Conservation (phyloP, 2,888 invertebrate genomes). For the Phyllotreta striolata region DNA sequence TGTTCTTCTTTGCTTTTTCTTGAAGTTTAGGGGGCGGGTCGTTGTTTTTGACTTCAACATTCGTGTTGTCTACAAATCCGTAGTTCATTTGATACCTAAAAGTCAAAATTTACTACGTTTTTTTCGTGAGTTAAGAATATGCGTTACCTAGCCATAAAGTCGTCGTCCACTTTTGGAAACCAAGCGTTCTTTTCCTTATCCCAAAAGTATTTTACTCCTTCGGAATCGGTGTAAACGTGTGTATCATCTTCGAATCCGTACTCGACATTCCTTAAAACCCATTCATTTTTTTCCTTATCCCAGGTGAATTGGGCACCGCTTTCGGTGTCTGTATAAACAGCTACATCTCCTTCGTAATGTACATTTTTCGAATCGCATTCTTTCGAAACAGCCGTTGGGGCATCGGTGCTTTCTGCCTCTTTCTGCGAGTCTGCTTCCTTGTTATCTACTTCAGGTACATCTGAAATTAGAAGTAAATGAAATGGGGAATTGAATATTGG, state of each 20-base stretch:
- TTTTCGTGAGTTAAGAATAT: background rate
- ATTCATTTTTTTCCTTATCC: conserved; percentile 68
- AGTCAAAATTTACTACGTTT: background rate
- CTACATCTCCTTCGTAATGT: conserved; percentile 74
- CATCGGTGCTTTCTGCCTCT: background rate
- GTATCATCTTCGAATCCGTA: conserved; percentile 81
- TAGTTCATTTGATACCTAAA: conserved; percentile 89
- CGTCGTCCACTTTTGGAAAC: conserved; percentile 97
- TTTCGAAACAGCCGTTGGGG: background rate
- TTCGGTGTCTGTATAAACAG: conserved; percentile 78
- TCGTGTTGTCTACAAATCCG: conserved; percentile 77
- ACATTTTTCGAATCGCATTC: conserved; percentile 63
- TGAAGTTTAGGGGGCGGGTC: conserved; percentile 39
- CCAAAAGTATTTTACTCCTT: conserved; percentile 93
- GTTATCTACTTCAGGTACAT: background rate
- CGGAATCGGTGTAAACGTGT: conserved; percentile 82
- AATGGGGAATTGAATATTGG: background rate
- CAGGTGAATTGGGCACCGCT: conserved; percentile 73
- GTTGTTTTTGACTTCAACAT: conserved; percentile 37
- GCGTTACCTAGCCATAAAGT: conserved; percentile 81
- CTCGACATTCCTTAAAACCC: conserved; percentile 61
- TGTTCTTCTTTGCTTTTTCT: conserved; percentile 49
- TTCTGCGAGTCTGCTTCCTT: background rate
- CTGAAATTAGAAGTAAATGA: background rate
- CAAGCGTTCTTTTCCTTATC: conserved; percentile 90